phyloP scores from a whole-genome alignment of 2,113 vertebrate genomes.

The Zosterops lateralis region DNA sequence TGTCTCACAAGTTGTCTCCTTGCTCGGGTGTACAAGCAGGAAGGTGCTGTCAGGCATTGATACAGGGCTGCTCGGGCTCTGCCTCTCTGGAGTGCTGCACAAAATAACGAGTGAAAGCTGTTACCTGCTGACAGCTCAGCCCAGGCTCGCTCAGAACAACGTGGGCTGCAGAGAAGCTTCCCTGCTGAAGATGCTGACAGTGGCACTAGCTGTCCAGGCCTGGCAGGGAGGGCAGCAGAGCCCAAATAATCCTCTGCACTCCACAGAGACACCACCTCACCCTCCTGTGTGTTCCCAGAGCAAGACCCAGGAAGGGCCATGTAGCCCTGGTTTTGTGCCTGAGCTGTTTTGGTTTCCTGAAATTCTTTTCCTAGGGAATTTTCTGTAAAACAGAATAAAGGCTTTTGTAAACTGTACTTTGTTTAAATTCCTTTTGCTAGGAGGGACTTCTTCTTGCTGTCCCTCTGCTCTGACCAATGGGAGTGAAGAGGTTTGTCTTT shows the following conservation, averaged over 20 bases:
- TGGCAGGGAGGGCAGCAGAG: background rate
- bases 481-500: no score
- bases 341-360: no score
- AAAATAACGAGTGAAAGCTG: background rate
- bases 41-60: constrained; percentile 28
- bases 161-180: accelerated
- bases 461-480: no score
- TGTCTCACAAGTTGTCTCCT: constrained; percentile 49
- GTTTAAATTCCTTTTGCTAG: no score
- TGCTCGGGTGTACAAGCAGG: background rate
- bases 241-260: background rate
- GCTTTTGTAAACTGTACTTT: no score
- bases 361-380: no score
- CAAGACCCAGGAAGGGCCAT: background rate
- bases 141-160: accelerated
- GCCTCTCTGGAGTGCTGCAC: background rate
- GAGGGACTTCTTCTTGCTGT: no score
- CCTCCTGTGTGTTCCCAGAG: background rate
- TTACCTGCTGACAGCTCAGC: constrained; percentile 11
- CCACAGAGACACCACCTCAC: background rate
- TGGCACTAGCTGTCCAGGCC: background rate
- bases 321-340: no score
- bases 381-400: no score
- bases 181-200: background rate
- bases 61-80: background rate